Conservation (phyloP, 2,113 vertebrate species). For the Eudyptes chrysolophus region DNA sequence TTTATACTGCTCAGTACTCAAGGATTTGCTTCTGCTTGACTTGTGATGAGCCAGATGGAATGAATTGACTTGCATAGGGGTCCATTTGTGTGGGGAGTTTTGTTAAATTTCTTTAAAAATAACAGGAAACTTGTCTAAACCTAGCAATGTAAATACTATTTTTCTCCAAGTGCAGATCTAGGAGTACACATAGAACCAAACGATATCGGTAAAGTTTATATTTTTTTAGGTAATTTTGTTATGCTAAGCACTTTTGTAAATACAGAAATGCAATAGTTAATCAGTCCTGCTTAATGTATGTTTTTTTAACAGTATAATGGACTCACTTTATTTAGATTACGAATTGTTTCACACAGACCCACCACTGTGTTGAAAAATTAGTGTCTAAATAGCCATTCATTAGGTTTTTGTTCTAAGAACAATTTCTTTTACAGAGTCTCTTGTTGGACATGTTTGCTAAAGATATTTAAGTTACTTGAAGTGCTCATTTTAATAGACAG, state of each 20-base stretch:
- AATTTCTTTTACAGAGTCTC: conserved; percentile 61
- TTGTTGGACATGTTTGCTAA: conserved; percentile 68
- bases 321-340: conserved; percentile 64
- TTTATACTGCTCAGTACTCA: neutral
- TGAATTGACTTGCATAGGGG: conserved; percentile 3
- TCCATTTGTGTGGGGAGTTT: conserved; percentile 47
- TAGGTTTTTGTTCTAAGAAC: conserved; percentile 72
- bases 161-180: conserved; percentile 69
- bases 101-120: conserved; percentile 66
- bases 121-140: conserved; percentile 55
- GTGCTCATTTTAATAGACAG: conserved; percentile 64
- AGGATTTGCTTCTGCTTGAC: conserved; percentile 29
- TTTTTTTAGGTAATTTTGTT: conserved; percentile 78
- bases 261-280: conserved; percentile 66
- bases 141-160: conserved; percentile 67
- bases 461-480: conserved; percentile 76
- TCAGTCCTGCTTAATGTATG: conserved; percentile 46
- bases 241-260: conserved; percentile 78
- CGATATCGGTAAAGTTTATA: conserved; percentile 71
- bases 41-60: conserved; percentile 36
- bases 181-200: conserved; percentile 74
- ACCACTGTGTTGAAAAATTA: conserved; percentile 62
- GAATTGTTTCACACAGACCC: conserved; percentile 62
- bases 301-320: conserved; percentile 52
- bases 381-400: conserved; percentile 67